A percentile compares a stretch with the other conserved stretches of the same genome.
Conservation (phyloP, 2,113 vertebrate species). For the Colaptes auratus region DNA sequence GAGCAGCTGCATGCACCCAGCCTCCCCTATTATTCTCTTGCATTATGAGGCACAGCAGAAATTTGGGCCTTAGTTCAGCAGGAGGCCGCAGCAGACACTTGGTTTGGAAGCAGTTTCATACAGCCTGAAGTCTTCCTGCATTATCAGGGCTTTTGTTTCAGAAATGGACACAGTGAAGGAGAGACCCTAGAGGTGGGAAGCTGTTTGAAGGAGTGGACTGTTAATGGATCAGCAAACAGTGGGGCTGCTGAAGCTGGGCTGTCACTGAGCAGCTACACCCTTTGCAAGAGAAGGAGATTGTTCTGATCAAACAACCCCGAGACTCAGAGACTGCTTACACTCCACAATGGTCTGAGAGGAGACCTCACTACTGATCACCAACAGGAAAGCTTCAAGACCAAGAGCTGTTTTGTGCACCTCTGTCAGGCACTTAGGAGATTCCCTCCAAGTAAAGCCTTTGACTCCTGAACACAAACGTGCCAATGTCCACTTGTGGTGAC, state of each 20-base stretch:
- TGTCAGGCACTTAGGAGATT: not conserved
- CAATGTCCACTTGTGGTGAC: not conserved
- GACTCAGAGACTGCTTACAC: not conserved
- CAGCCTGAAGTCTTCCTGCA: not conserved
- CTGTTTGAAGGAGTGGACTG: not conserved
- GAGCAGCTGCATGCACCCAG: not conserved
- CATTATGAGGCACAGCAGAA: not conserved
- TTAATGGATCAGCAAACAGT: not conserved
- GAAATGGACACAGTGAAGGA: not conserved
- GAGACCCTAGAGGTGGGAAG: not conserved
- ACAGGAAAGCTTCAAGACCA: not conserved
- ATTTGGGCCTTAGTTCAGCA: not conserved
- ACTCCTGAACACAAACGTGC: not conserved
- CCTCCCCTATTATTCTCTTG: not conserved
- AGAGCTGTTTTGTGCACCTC: not conserved
- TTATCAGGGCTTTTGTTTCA: not conserved
- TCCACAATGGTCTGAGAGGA: not conserved
- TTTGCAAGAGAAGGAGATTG: not conserved
- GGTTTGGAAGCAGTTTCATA: not conserved
- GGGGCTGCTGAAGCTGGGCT: not conserved
- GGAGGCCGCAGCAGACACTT: not conserved
- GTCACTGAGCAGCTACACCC: not conserved
- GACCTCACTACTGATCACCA: not conserved
- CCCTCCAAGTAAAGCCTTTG: constrained; percentile 3
- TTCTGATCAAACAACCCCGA: not conserved